Conservation (phyloP, 2,888 invertebrate species). For the Caenorhabditis sp. region DNA sequence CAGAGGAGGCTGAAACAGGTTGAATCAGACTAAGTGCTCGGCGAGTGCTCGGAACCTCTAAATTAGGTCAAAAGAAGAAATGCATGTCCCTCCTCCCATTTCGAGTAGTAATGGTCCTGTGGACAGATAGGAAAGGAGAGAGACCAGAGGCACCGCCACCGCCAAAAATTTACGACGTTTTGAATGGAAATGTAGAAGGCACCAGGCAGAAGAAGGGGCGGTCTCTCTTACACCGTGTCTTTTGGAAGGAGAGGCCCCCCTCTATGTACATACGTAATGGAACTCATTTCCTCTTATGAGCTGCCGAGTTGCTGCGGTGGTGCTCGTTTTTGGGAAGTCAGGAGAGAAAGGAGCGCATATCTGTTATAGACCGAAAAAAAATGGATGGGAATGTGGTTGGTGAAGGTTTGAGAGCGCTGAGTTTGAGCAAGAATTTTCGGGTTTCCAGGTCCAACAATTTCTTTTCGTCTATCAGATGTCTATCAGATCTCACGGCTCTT, state of each 20-base stretch:
- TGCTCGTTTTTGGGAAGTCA: neutral
- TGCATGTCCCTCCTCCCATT: neutral
- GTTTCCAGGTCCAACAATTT: too few relatives aligned
- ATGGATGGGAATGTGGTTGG: too few relatives aligned
- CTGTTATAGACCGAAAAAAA: neutral
- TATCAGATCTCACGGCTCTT: too few relatives aligned
- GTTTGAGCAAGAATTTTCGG: too few relatives aligned
- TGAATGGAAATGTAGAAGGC: conserved; percentile 52
- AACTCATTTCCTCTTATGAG: conserved; percentile 68
- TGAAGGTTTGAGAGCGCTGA: too few relatives aligned
- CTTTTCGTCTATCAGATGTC: too few relatives aligned
- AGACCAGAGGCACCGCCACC: conserved; percentile 24
- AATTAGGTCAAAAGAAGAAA: neutral
- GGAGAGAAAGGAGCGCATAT: neutral
- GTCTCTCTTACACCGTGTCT: neutral
- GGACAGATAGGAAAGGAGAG: neutral
- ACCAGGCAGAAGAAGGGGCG: neutral
- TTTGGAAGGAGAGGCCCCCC: neutral
- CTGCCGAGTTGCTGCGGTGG: neutral
- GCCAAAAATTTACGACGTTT: conserved; percentile 62
- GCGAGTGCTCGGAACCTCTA: neutral
- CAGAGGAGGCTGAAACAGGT: neutral
- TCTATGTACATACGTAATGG: conserved; percentile 61
- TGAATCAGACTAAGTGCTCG: neutral
- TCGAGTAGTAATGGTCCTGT: neutral